A percentile compares a stretch with the other conserved stretches of the same genome.
phyloP scores from a whole-genome alignment of 2,888 invertebrate genomes.

The Acronicta leporina region DNA sequence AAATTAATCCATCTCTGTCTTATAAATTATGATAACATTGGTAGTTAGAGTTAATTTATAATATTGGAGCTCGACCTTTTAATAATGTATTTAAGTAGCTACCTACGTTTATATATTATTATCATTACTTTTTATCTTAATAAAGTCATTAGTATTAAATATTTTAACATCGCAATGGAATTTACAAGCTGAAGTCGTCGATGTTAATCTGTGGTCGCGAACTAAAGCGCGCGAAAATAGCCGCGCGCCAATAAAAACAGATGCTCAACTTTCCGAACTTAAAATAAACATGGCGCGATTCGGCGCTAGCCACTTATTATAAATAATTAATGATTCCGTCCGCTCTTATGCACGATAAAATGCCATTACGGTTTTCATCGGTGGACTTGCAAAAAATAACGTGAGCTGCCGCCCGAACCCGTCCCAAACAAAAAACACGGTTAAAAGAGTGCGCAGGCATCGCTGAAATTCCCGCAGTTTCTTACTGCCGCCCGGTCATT shows the following conservation, averaged over 20 bases:
- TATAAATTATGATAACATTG: neutral
- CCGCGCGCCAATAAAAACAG: conserved; percentile 63
- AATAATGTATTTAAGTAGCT: too few species aligned
- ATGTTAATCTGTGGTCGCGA: conserved; percentile 38
- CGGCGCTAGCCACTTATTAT: conserved; percentile 87
- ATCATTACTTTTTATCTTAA: conserved; percentile 3
- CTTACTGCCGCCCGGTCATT: conserved; percentile 85
- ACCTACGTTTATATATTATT: too few species aligned
- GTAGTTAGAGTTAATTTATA: neutral
- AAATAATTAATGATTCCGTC: conserved; percentile 88
- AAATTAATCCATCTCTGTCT: neutral
- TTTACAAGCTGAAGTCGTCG: conserved; percentile 23
- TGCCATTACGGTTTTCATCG: conserved; percentile 89
- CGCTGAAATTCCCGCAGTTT: conserved; percentile 86
- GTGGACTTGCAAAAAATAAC: conserved; percentile 81
- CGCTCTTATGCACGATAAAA: conserved; percentile 88
- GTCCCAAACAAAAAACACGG: conserved; percentile 80
- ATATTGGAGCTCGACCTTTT: neutral
- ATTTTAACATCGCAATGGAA: conserved; percentile 22
- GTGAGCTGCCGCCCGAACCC: conserved; percentile 82
- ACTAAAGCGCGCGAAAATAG: conserved; percentile 64
- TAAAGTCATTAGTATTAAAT: conserved; percentile 21
- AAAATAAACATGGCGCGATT: conserved; percentile 81
- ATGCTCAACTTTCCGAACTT: conserved; percentile 60
- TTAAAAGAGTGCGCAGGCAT: conserved; percentile 87